Evolutionary conservation across 2,113 vertebrate genomes (phyloP).

Genomic region (Isurus oxyrinchus): DNA sequence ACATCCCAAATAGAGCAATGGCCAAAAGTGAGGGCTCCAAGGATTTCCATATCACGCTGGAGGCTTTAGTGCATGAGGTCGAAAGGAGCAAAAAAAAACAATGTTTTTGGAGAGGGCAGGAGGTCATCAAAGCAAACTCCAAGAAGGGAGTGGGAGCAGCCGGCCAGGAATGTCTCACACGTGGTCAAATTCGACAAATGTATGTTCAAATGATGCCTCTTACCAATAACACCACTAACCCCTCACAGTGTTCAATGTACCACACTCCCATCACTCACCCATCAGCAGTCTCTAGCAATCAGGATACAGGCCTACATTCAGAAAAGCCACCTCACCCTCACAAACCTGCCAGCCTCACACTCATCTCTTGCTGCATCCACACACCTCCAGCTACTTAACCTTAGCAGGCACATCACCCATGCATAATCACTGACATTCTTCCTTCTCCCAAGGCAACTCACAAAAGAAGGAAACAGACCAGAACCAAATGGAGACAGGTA

Average conservation of each 20-base stretch:
- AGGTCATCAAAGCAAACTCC: background rate
- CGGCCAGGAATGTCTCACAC: background rate
- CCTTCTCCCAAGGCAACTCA: background rate
- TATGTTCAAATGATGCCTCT: background rate
- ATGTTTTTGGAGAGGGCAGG: background rate
- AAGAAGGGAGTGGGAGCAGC: no score
- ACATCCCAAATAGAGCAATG: background rate
- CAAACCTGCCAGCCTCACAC: no score
- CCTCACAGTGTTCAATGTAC: background rate
- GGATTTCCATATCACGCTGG: background rate
- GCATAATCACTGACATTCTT: background rate
- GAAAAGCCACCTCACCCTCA: background rate
- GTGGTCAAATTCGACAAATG: background rate
- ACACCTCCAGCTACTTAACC: background rate
- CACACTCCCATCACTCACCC: background rate
- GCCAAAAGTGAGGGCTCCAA: no score
- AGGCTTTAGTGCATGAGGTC: background rate
- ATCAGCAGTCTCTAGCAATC: background rate
- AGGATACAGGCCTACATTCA: background rate
- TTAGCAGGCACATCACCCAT: no score
- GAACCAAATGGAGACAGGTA: background rate
- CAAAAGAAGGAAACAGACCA: background rate
- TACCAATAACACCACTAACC: background rate
- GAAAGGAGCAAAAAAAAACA: background rate
- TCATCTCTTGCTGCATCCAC: background rate